Percentiles rank a stretch among this genome's conserved stretches.
phyloP scores from a whole-genome alignment of 1,140 invertebrate genomes.

The Solen grandis region DNA sequence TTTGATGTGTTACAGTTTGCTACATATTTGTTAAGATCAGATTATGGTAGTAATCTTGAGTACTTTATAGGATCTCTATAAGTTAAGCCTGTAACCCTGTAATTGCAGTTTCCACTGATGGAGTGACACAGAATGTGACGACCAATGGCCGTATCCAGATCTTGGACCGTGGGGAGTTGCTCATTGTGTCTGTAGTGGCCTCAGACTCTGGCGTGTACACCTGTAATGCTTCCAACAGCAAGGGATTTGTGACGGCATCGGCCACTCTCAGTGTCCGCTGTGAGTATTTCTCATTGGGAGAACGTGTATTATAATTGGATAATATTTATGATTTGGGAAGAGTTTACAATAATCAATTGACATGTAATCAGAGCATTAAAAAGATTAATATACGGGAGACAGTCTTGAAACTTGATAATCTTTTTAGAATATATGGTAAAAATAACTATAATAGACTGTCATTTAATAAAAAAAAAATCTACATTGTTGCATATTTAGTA shows the following conservation, averaged over 20 bases:
- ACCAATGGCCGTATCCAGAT: constrained; percentile 88
- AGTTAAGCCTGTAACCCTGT: too few relatives aligned
- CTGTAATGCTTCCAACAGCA: constrained; percentile 93
- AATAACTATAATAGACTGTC: too few relatives aligned
- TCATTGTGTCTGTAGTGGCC: constrained; percentile 89
- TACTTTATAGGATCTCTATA: too few relatives aligned
- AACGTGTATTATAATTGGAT: background rate
- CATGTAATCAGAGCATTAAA: too few relatives aligned
- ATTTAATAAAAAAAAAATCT: too few relatives aligned
- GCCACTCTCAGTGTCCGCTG: constrained; percentile 91
- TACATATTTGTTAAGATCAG: background rate
- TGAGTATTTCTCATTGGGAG: constrained; percentile 80
- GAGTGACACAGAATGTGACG: constrained; percentile 49
- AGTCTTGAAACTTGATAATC: too few relatives aligned
- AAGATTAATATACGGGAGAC: too few relatives aligned
- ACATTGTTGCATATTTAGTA: too few relatives aligned
- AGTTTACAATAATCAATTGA: background rate
- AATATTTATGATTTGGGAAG: background rate
- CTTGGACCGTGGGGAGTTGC: constrained; percentile 91
- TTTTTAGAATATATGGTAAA: too few relatives aligned
- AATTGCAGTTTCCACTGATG: constrained; percentile 40
- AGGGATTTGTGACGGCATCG: constrained; percentile 90
- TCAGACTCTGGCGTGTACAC: constrained; percentile 93
- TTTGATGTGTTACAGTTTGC: background rate
- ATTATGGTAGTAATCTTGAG: too few relatives aligned